These are phyloP conservation scores for Drepanosiphum platanoidis DNA, from an alignment of 2,888 invertebrate genomes.

Conservation along the genomic window DNA sequence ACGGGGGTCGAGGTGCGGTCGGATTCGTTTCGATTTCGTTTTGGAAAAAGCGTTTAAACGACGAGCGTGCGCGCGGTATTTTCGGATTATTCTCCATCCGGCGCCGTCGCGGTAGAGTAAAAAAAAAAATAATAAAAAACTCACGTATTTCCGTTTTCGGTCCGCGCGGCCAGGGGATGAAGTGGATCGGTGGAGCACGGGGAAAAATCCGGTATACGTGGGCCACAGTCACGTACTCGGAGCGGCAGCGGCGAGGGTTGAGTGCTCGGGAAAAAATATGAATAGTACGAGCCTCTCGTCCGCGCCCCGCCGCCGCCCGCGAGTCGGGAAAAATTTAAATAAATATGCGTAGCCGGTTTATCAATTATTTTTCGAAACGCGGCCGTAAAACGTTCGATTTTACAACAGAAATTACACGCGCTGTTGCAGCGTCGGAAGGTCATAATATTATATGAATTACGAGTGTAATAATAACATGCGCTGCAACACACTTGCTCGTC, in stretches of 20 bases:
- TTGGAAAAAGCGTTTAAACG: neutral
- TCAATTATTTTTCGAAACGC: conserved; percentile 1
- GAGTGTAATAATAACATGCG: too few relatives aligned
- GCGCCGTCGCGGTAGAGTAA: neutral
- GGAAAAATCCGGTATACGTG: conserved; percentile 2
- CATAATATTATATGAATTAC: too few relatives aligned
- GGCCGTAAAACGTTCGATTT: neutral
- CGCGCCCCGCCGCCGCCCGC: neutral
- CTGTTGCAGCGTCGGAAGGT: too few relatives aligned
- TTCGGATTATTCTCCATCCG: neutral
- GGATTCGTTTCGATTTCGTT: neutral
- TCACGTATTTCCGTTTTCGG: neutral
- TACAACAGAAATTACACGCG: neutral
- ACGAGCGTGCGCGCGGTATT: neutral
- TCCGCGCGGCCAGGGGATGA: neutral
- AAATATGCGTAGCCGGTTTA: conserved; percentile 6
- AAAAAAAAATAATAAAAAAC: too few relatives aligned
- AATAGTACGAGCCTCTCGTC: neutral
- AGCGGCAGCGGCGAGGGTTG: neutral
- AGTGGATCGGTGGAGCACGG: neutral
- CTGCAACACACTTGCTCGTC: too few relatives aligned
- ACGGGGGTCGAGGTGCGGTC: neutral
- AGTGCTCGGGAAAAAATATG: conserved; percentile 23
- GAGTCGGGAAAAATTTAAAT: neutral
- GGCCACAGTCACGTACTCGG: conserved; percentile 33